A percentile compares a stretch with the other conserved stretches of the same genome.
These are phyloP conservation scores for Drosophila triauraria DNA, from an alignment of 1,140 invertebrate genomes.

Conservation along the genomic window DNA sequence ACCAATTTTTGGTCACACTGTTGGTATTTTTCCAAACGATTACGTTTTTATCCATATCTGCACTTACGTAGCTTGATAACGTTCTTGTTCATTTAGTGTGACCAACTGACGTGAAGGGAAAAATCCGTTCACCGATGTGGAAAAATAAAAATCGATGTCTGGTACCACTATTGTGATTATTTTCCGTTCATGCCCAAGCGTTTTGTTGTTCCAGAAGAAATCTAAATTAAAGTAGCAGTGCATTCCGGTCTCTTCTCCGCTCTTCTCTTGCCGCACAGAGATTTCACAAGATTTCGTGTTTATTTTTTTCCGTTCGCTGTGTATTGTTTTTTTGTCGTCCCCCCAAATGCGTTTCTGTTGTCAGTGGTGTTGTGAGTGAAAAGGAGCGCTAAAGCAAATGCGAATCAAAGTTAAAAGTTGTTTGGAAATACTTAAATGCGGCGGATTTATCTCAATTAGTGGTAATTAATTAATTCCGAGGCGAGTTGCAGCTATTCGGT, in stretches of 20 bases:
- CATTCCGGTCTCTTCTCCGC: background rate
- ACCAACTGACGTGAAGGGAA: too few species aligned
- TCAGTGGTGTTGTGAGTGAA: conserved; percentile 16
- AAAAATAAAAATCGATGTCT: too few species aligned
- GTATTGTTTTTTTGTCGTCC: background rate
- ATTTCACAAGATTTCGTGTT: conserved; percentile 10
- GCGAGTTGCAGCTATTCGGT: background rate
- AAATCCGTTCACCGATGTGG: too few species aligned
- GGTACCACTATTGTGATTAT: too few species aligned
- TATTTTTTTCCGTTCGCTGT: conserved; percentile 10
- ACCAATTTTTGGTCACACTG: too few species aligned
- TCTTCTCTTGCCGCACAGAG: conserved; percentile 15
- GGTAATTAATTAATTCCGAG: conserved; percentile 3
- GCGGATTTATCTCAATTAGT: conserved; percentile 20
- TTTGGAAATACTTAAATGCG: conserved; percentile 32
- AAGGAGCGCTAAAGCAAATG: conserved; percentile 24
- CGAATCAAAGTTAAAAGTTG: conserved; percentile 40
- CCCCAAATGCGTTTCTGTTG: conserved; percentile 2
- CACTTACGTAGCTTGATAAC: too few species aligned
- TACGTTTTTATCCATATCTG: too few species aligned
- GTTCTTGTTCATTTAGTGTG: too few species aligned
- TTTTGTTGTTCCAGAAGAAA: conserved; percentile 3
- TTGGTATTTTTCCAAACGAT: too few species aligned
- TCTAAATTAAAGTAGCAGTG: conserved; percentile 13
- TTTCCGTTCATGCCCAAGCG: too few species aligned